These are phyloP conservation scores for Scopus umbretta DNA, from an alignment of 2,113 vertebrate genomes.

Conservation along the genomic window DNA sequence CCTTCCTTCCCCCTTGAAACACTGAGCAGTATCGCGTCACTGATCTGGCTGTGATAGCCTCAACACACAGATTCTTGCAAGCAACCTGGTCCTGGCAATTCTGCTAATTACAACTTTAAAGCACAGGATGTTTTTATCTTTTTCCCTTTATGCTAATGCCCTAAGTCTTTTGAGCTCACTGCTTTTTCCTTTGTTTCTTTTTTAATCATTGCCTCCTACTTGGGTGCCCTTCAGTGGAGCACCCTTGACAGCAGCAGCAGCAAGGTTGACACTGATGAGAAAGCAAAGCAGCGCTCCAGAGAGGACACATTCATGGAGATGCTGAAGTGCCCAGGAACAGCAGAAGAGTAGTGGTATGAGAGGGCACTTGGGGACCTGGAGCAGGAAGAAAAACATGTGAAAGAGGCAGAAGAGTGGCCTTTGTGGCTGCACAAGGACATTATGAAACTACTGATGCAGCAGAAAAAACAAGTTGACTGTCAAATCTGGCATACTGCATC, in stretches of 20 bases:
- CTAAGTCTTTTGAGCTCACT: neutral
- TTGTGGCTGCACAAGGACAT: neutral
- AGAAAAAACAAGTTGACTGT: neutral
- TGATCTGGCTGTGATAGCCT: neutral
- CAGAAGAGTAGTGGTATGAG: neutral
- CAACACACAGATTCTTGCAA: neutral
- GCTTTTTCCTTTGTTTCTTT: neutral
- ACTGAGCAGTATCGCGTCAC: accelerated
- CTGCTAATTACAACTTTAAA: neutral
- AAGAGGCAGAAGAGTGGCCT: neutral
- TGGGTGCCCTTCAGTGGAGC: neutral
- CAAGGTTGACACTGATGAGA: neutral
- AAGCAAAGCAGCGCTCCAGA: neutral
- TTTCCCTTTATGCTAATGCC: neutral
- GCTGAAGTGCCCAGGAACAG: neutral
- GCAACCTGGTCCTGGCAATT: neutral
- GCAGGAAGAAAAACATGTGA: neutral
- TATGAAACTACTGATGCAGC: neutral
- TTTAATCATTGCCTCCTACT: neutral
- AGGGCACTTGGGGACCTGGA: neutral
- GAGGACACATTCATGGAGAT: neutral
- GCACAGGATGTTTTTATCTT: neutral
- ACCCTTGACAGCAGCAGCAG: neutral
- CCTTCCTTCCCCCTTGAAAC: neutral
- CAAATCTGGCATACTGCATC: neutral